These are phyloP conservation scores for Pterobdella sp. DNA, from an alignment of 2,888 invertebrate species.

Conservation along the genomic window DNA sequence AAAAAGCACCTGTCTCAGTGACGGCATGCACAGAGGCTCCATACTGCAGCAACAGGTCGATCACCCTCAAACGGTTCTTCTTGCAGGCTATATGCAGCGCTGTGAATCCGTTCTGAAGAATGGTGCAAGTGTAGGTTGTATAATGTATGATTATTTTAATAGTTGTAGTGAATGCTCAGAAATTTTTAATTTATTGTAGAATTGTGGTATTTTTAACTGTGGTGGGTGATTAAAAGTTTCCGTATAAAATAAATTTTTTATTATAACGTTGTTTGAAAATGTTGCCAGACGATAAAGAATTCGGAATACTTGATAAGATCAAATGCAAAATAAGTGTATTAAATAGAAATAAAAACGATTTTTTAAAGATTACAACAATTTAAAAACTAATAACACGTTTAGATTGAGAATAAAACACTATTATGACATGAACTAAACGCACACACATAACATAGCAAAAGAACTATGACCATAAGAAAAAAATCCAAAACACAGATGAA, in stretches of 20 bases:
- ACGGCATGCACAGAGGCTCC: slow-evolving; percentile 81
- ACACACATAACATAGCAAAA: no score
- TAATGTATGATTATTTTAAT: background rate
- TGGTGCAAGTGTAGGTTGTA: background rate
- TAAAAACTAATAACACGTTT: no score
- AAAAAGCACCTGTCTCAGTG: slow-evolving; percentile 55
- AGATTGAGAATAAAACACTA: background rate
- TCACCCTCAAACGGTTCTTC: slow-evolving; percentile 95
- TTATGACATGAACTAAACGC: no score
- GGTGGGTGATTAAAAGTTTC: no score
- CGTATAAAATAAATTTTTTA: no score
- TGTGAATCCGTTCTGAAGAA: slow-evolving; percentile 77
- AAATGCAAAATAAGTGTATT: no score
- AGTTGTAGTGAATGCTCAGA: background rate
- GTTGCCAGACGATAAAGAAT: no score
- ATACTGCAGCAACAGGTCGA: slow-evolving; percentile 90
- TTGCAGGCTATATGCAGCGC: slow-evolving; percentile 98
- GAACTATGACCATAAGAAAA: no score
- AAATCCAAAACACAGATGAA: no score
- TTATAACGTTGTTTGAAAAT: no score
- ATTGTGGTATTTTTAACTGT: background rate
- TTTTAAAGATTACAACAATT: no score
- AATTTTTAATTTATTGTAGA: background rate
- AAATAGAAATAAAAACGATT: background rate
- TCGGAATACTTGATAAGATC: no score